phyloP scores from a whole-genome alignment of 2,113 vertebrate species.

The Boleophthalmus pectinirostris region DNA sequence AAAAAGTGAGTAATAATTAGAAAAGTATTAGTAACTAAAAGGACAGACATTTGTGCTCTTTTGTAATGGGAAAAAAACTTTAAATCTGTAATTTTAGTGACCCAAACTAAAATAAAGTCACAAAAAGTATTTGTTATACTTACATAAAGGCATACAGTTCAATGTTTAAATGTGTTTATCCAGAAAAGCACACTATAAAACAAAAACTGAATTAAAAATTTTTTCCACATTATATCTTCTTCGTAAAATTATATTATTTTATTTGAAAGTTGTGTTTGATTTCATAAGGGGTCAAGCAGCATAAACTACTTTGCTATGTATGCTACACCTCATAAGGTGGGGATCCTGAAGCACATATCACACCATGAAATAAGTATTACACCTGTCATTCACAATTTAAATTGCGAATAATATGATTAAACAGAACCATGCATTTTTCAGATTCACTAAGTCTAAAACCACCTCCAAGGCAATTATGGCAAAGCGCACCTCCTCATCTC shows the following conservation, averaged over 20 bases:
- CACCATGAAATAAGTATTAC: constrained; percentile 28
- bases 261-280: not conserved
- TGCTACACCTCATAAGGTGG: not conserved
- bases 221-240: not conserved
- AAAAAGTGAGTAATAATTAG: not conserved
- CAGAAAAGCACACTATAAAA: not conserved
- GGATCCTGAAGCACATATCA: not conserved
- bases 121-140: no score
- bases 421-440: constrained; percentile 26
- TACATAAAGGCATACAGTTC: no score
- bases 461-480: constrained; percentile 57
- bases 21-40: not conserved
- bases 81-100: not conserved
- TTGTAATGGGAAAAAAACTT: not conserved
- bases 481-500: constrained; percentile 32
- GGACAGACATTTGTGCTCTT: not conserved
- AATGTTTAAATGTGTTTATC: not conserved
- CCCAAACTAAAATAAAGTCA: not conserved
- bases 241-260: not conserved
- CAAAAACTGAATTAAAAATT: not conserved
- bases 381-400: constrained; percentile 38
- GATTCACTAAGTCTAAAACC: constrained; percentile 27
- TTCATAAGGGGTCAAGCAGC: not conserved
- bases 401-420: constrained; percentile 34
- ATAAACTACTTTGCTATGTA: not conserved